These are phyloP conservation scores for Drosophila lowei DNA, from an alignment of 1,140 invertebrate species.

Conservation along the genomic window DNA sequence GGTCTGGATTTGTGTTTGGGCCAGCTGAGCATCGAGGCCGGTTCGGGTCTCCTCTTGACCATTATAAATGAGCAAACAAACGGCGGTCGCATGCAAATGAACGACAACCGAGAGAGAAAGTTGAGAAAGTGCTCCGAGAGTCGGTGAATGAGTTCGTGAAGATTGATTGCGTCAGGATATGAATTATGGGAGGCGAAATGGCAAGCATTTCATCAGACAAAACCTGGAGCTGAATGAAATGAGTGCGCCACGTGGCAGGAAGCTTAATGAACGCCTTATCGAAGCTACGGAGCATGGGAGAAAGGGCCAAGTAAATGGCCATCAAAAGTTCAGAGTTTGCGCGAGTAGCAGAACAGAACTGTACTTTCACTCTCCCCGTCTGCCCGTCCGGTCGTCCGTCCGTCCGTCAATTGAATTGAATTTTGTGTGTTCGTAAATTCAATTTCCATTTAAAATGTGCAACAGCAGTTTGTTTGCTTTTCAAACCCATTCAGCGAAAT, in stretches of 20 bases:
- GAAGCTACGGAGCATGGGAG: not conserved
- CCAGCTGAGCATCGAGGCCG: constrained; percentile 25
- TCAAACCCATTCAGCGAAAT: constrained; percentile 20
- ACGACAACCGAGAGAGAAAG: constrained; percentile 28
- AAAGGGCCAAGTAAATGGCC: not conserved
- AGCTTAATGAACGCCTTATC: constrained; percentile 26
- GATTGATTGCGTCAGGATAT: constrained; percentile 53
- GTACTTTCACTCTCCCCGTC: not conserved
- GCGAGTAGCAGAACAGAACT: not conserved
- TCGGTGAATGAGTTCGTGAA: constrained; percentile 23
- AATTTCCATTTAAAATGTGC: constrained; percentile 29
- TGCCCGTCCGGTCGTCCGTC: not conserved
- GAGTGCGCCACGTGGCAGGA: constrained; percentile 25
- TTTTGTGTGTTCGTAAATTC: constrained; percentile 20
- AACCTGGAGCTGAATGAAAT: not conserved
- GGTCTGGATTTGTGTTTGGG: constrained; percentile 47
- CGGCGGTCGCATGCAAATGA: constrained; percentile 54
- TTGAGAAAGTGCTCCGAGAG: constrained; percentile 19
- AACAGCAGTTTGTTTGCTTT: constrained; percentile 33
- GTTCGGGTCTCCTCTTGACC: constrained; percentile 23
- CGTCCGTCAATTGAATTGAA: not conserved
- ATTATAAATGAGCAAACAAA: constrained; percentile 53
- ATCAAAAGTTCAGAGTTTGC: constrained; percentile 12
- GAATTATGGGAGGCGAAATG: constrained; percentile 41
- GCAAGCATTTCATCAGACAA: constrained; percentile 6